A percentile compares a stretch with the other conserved stretches of the same genome.
phyloP scores from a whole-genome alignment of 92 coral and sea anemone species.

The Umimayanthus chanpuru region DNA sequence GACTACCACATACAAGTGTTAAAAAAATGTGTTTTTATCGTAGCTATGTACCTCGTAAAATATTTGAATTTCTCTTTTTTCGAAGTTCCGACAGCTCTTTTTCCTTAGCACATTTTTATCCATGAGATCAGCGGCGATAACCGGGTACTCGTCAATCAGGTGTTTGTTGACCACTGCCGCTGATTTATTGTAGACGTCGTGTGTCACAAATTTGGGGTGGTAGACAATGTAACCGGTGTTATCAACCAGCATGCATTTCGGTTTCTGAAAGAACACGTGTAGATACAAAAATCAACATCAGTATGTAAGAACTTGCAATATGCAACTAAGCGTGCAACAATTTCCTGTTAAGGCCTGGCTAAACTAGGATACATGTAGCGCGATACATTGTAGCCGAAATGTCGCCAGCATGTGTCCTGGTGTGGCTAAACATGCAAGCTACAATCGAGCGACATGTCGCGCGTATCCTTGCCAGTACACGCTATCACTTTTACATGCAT shows the following conservation, averaged over 20 bases:
- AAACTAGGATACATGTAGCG: too few species aligned
- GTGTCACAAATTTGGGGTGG: conserved; percentile 68
- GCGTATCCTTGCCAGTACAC: too few species aligned
- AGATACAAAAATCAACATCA: too few species aligned
- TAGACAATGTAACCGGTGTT: conserved; percentile 48
- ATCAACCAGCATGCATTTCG: conserved; percentile 31
- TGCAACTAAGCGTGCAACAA: too few species aligned
- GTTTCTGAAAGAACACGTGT: not conserved
- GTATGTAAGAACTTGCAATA: too few species aligned
- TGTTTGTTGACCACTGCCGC: conserved; percentile 58
- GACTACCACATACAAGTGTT: too few species aligned
- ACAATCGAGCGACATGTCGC: too few species aligned
- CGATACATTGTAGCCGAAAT: too few species aligned
- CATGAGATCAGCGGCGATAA: conserved; percentile 64
- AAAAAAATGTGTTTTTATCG: not conserved
- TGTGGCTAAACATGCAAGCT: too few species aligned
- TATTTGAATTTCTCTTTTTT: conserved; percentile 55
- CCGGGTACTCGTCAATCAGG: conserved; percentile 62
- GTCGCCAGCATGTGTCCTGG: too few species aligned
- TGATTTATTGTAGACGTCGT: conserved; percentile 58
- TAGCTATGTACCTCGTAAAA: conserved; percentile 69
- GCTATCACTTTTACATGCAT: too few species aligned
- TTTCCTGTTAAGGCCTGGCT: too few species aligned
- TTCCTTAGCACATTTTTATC: conserved; percentile 55
- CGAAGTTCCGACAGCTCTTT: conserved; percentile 66